A percentile compares a stretch with the other conserved stretches of the same genome.
Evolutionary conservation across 2,113 vertebrate species (phyloP).

Genomic region (Romanogobio albipinnatus): DNA sequence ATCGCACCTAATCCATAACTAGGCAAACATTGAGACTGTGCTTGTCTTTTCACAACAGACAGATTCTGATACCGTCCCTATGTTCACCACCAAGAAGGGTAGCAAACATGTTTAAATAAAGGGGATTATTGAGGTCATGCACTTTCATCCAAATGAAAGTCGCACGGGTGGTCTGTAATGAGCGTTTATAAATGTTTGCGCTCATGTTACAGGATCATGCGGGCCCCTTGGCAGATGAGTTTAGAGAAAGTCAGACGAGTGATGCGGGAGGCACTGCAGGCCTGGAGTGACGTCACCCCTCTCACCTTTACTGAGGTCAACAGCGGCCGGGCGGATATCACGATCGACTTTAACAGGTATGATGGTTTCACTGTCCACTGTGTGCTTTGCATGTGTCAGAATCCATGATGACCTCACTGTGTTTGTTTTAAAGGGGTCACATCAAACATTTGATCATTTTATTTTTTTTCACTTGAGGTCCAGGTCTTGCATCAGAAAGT

Average conservation of each 20-base stretch:
- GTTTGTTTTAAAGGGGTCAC: not conserved
- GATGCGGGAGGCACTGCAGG: constrained; percentile 84
- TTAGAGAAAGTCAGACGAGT: constrained; percentile 76
- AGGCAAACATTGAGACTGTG: not conserved
- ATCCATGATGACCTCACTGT: not conserved
- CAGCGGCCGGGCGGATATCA: constrained; percentile 85
- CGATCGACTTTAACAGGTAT: constrained; percentile 83
- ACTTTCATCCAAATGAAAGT: constrained; percentile 17
- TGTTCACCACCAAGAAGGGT: not conserved
- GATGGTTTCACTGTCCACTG: not conserved
- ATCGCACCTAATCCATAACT: not conserved
- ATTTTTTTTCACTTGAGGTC: not conserved
- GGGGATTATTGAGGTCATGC: constrained; percentile 11
- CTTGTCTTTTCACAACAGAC: not conserved
- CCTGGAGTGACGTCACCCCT: constrained; percentile 90
- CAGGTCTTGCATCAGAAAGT: not conserved
- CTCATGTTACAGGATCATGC: constrained; percentile 75
- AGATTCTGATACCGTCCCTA: not conserved
- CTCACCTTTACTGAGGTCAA: constrained; percentile 89
- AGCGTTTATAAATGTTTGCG: constrained; percentile 4
- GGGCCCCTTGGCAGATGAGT: constrained; percentile 82
- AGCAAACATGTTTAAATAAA: constrained; percentile 16
- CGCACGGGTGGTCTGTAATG: constrained; percentile 29
- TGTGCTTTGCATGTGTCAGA: not conserved
- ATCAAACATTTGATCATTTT: no score